phyloP scores from a whole-genome alignment of 2,797 vertebrate species.

The Amphiprion clarkii region DNA sequence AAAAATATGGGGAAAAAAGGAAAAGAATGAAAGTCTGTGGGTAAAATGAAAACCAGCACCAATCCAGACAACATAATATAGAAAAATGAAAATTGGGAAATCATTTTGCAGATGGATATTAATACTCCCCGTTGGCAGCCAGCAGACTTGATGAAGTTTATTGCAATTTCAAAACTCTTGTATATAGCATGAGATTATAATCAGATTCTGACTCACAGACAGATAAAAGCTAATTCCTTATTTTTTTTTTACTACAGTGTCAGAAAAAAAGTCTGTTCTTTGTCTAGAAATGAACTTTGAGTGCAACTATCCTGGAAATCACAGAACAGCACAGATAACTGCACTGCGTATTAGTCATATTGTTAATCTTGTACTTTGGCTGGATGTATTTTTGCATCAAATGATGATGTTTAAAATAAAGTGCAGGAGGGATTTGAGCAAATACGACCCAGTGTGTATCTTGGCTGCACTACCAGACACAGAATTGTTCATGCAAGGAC shows the following conservation, averaged over 20 bases:
- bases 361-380: constrained; percentile 32
- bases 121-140: constrained; percentile 36
- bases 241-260: neutral
- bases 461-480: constrained; percentile 19
- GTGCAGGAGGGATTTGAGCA: constrained; percentile 32
- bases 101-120: constrained; percentile 48
- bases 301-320: constrained; percentile 26
- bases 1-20: constrained; percentile 11
- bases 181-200: constrained; percentile 30
- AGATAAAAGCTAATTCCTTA: constrained; percentile 22
- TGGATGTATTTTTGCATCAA: constrained; percentile 21
- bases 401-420: constrained; percentile 41
- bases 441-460: constrained; percentile 29
- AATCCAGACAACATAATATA: constrained; percentile 27
- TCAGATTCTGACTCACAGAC: constrained; percentile 15
- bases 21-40: constrained; percentile 24
- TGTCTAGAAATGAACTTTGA: constrained; percentile 7
- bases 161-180: constrained; percentile 22
- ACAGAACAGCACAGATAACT: constrained; percentile 12
- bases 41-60: constrained; percentile 16
- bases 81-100: constrained; percentile 46
- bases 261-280: neutral
- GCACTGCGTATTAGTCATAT: constrained; percentile 5
- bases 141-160: constrained; percentile 31
- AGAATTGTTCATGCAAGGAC: constrained; percentile 24